These are phyloP conservation scores for Pristionchus exspectatus DNA, from an alignment of 2,888 invertebrate species.

Conservation along the genomic window DNA sequence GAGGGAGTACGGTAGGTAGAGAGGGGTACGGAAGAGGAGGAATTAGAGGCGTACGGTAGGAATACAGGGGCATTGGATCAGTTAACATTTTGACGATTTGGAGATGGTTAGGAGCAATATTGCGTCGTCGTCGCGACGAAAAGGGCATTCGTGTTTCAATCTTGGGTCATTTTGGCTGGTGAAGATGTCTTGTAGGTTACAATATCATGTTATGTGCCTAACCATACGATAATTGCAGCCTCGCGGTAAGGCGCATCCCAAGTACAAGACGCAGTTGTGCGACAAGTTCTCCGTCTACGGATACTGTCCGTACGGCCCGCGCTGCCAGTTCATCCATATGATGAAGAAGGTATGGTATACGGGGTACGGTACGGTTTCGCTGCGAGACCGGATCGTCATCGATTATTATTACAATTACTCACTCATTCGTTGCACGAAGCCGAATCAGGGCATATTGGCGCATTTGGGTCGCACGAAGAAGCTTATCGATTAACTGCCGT, in stretches of 20 bases:
- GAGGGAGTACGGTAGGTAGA: neutral
- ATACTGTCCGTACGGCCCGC: conserved; percentile 68
- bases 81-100: too few relatives aligned
- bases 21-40: too few relatives aligned
- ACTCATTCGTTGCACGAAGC: neutral
- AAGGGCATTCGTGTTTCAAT: too few relatives aligned
- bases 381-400: neutral
- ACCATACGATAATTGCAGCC: conserved; percentile 56
- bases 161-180: too few relatives aligned
- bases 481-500: neutral
- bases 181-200: too few relatives aligned
- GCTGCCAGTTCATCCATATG: conserved; percentile 71
- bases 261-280: conserved; percentile 71
- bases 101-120: too few relatives aligned
- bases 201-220: neutral
- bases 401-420: too few relatives aligned
- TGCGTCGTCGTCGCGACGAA: too few relatives aligned
- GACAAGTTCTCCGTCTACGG: conserved; percentile 69
- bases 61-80: neutral
- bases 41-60: conserved; percentile 48
- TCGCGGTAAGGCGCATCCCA: conserved; percentile 70
- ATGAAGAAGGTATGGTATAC: conserved; percentile 60
- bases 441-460: too few relatives aligned
- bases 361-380: neutral
- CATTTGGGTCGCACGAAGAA: too few relatives aligned